phyloP scores from a whole-genome alignment of 1,140 invertebrate genomes.

The Macrobrachium rosenbergii region DNA sequence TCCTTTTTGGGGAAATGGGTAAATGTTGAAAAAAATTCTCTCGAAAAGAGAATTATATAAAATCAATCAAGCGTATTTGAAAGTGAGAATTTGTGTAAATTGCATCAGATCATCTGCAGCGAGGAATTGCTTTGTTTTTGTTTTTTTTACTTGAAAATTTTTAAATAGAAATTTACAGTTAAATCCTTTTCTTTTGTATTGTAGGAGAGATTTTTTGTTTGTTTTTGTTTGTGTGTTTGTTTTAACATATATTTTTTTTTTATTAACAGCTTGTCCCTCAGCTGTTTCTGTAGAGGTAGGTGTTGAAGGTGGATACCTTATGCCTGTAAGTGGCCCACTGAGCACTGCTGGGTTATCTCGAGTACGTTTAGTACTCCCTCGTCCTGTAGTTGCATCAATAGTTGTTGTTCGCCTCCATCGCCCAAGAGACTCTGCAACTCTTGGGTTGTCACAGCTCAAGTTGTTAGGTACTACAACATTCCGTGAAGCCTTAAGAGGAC shows the following conservation, averaged over 20 bases:
- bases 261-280: constrained; percentile 82
- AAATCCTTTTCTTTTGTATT: neutral
- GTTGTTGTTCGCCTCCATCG: constrained; percentile 80
- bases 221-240: too few relatives aligned
- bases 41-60: too few relatives aligned
- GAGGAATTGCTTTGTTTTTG: too few relatives aligned
- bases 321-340: constrained; percentile 80
- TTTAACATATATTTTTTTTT: neutral
- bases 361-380: constrained; percentile 84
- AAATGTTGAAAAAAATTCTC: too few relatives aligned
- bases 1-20: too few relatives aligned
- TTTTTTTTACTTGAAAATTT: too few relatives aligned
- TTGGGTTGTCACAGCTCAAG: constrained; percentile 89
- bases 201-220: neutral
- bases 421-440: constrained; percentile 87
- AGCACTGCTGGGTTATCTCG: constrained; percentile 87
- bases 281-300: constrained; percentile 87
- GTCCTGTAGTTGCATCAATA: constrained; percentile 81
- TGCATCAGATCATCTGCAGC: too few relatives aligned
- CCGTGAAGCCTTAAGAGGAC: constrained; percentile 73
- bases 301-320: constrained; percentile 73
- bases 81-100: too few relatives aligned
- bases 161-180: too few relatives aligned
- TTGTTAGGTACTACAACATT: constrained; percentile 86
- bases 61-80: too few relatives aligned